Evolutionary conservation across 1,140 invertebrate species (phyloP).

Genomic region (Drosophila elegans): DNA sequence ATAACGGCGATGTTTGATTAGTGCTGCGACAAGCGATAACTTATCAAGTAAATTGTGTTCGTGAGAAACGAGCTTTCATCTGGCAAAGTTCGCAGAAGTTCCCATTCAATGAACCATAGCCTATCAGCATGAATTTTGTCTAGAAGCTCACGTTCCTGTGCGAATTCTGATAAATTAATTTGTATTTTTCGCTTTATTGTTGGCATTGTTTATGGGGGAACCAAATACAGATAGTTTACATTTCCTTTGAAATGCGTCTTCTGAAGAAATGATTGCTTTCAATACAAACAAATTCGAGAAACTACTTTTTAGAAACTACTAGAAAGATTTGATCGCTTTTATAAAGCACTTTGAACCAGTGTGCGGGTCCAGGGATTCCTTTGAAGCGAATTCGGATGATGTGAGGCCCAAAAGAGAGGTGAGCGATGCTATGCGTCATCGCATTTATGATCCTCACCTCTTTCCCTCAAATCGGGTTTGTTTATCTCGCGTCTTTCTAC

Average conservation of each 20-base stretch:
- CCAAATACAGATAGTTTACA: not conserved
- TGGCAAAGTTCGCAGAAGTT: conserved; percentile 22
- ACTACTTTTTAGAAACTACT: too few species aligned
- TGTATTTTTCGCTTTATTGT: not conserved
- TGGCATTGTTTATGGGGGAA: not conserved
- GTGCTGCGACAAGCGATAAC: conserved; percentile 6
- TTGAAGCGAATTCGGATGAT: conserved; percentile 19
- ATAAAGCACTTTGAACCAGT: conserved; percentile 2
- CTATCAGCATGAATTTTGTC: conserved; percentile 26
- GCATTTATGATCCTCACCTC: conserved; percentile 26
- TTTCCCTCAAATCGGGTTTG: not conserved
- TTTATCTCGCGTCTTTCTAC: conserved; percentile 33
- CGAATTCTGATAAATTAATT: conserved; percentile 7
- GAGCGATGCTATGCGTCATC: conserved; percentile 35
- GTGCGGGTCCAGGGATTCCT: conserved; percentile 37
- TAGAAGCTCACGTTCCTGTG: not conserved
- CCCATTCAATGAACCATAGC: conserved; percentile 27
- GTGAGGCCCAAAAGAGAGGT: conserved; percentile 18
- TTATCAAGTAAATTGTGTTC: conserved; percentile 22
- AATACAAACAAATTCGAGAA: too few species aligned
- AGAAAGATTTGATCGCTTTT: not conserved
- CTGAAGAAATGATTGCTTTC: too few species aligned
- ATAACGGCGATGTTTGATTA: conserved; percentile 19
- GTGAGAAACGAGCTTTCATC: conserved; percentile 21
- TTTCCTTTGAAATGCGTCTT: not conserved